Percentiles rank a stretch among this genome's conserved stretches.
phyloP scores from a whole-genome alignment of 2,797 vertebrate genomes.

The Schizopygopsis malacanthus region DNA sequence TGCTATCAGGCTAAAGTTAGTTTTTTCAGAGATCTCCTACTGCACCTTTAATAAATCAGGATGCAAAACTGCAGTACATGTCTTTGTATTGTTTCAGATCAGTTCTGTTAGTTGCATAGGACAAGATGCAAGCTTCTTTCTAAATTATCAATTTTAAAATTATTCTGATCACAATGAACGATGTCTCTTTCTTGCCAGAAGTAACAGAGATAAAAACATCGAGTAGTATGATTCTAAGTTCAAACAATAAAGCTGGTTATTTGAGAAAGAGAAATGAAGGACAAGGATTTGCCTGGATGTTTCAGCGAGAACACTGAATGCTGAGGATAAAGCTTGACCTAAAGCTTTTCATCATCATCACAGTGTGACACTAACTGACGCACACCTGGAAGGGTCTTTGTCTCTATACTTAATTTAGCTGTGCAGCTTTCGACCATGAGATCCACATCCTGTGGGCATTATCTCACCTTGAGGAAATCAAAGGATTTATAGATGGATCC shows the following conservation, averaged over 20 bases:
- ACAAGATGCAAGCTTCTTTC: background rate
- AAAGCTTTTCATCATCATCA: slow-evolving; percentile 49
- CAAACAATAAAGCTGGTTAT: slow-evolving; percentile 12
- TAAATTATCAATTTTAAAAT: background rate
- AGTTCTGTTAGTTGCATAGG: background rate
- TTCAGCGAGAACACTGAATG: slow-evolving; percentile 16
- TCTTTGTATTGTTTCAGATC: background rate
- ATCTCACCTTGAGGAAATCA: slow-evolving; percentile 43
- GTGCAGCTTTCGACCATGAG: slow-evolving; percentile 19
- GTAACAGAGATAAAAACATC: background rate
- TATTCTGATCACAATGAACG: background rate
- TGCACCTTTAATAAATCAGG: background rate
- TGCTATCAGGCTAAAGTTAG: too few species aligned
- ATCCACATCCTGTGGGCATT: slow-evolving; percentile 31
- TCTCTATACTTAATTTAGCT: slow-evolving; percentile 11
- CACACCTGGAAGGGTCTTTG: slow-evolving; percentile 16
- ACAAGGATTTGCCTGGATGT: slow-evolving; percentile 34
- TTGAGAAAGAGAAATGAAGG: slow-evolving; percentile 30
- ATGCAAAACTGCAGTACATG: background rate
- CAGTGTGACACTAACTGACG: slow-evolving; percentile 14
- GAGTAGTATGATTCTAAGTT: background rate
- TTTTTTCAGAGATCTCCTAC: too few species aligned
- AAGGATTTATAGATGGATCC: slow-evolving; percentile 44
- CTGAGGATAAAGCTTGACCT: background rate
- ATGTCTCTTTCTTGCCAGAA: background rate